Percentiles rank a stretch among this genome's conserved stretches.
phyloP scores from a whole-genome alignment of 2,888 invertebrate genomes.

The Hydraecia micacea region DNA sequence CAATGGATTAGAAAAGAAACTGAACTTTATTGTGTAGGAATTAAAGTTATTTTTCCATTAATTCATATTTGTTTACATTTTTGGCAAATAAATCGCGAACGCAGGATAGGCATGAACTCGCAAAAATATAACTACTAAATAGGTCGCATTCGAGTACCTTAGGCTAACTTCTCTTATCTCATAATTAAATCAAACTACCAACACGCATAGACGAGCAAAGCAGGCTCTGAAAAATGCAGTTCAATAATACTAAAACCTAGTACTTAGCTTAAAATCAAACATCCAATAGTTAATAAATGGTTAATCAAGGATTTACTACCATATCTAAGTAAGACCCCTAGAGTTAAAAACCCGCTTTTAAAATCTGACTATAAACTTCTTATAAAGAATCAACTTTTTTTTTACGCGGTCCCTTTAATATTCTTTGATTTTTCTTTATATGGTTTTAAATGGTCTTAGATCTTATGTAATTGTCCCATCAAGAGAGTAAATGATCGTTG shows the following conservation, averaged over 20 bases:
- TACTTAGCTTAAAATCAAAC: background rate
- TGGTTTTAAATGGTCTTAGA: background rate
- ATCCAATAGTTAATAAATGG: background rate
- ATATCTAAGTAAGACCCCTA: background rate
- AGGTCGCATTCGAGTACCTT: background rate
- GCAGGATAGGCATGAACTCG: too few relatives aligned
- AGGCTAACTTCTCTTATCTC: too few relatives aligned
- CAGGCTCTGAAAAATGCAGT: background rate
- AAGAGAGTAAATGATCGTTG: background rate
- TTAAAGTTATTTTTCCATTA: too few relatives aligned
- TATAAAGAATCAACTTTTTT: background rate
- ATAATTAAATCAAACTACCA: too few relatives aligned
- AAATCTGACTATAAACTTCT: slow-evolving; percentile 3
- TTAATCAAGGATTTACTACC: background rate
- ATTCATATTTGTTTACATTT: too few relatives aligned
- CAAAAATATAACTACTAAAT: background rate
- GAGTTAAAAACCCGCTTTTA: background rate
- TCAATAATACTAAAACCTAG: background rate
- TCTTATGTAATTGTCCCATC: background rate
- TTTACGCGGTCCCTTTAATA: background rate
- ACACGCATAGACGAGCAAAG: background rate
- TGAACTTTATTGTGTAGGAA: too few relatives aligned
- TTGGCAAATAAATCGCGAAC: too few relatives aligned
- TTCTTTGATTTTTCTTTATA: slow-evolving; percentile 7
- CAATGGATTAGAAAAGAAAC: too few relatives aligned